phyloP scores from a whole-genome alignment of 1,140 invertebrate species.

The Oreohelix idahoensis region DNA sequence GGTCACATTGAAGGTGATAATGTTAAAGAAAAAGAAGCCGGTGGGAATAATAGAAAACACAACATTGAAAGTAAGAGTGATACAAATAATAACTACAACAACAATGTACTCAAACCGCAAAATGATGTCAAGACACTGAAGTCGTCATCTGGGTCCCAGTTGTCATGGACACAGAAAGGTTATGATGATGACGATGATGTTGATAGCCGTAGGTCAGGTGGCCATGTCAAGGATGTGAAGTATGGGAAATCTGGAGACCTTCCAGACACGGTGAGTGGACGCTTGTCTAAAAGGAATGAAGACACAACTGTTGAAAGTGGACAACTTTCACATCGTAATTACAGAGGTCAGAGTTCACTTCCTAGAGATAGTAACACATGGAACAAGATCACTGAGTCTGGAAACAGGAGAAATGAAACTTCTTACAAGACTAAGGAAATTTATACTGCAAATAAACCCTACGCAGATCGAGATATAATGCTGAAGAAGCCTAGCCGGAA shows the following conservation, averaged over 20 bases:
- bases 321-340: neutral
- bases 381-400: neutral
- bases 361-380: neutral
- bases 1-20: neutral
- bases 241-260: neutral
- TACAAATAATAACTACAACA: neutral
- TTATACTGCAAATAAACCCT: neutral
- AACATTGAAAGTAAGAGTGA: neutral
- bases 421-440: neutral
- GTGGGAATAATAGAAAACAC: neutral
- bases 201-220: neutral
- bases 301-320: constrained; percentile 21
- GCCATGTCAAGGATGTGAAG: neutral
- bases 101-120: neutral
- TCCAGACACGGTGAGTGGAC: too few relatives aligned
- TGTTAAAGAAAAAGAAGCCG: neutral
- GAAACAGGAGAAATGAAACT: neutral
- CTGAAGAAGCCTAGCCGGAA: neutral
- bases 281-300: constrained; percentile 16
- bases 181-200: constrained; percentile 1
- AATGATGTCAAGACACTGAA: neutral
- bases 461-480: neutral
- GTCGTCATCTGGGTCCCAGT: neutral
- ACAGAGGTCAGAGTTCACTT: neutral
- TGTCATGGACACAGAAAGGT: neutral